Base-by-base conservation (phyloP, 2,888 invertebrate species). In the Microctonus hyperodae region DNA sequence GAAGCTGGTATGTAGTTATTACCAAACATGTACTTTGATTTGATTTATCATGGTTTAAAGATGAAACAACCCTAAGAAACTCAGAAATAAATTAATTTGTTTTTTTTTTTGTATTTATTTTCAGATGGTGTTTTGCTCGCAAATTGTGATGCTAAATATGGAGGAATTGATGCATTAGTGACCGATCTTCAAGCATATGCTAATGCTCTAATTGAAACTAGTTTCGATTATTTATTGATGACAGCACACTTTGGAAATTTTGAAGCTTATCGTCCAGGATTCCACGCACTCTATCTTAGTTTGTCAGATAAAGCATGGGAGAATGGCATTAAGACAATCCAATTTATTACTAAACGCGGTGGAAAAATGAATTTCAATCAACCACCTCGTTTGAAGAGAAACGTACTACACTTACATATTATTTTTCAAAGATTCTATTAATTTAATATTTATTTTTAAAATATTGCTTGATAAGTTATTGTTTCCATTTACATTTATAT, bases 181-280 rank as follows among this genome's bases (percentile, higher is more conserved):
- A 69, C 85, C 77, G 81, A 88, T 78, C 60, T 88, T 0, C 87
- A 87, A 74, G 74, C 76, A 22, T 91, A 88, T 78, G 88, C 87
- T 51, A 91, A 90, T 76, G 83, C 88, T 1, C 91, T 93, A 74
- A 85, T 94, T 33, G 87, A 88, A 63, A 86, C 89, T n/a, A 94
- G 92, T 0, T 93, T 90, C 77, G 91, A 93, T 70, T 93, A 91
- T 75, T 85, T 94, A 10, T 84, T 93, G 1, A 88, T 93, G 81
- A 88, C 93, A 0, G 89, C 92, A 0, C 90, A 91, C 82, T 94
- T 91, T 83, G 90, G 90, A 76, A 92, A 91, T 77, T 93, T 90
- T 81, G 88, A 91, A 79, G 90, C 90, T 31, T 91, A 92, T 84
- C 87, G 94, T 33, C 88, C 86, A 23, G 94, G 94, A 3, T 93